Percentiles rank a stretch among this genome's conserved stretches.
phyloP scores from a whole-genome alignment of 2,888 invertebrate species.

The Didymodactylos carnosus region DNA sequence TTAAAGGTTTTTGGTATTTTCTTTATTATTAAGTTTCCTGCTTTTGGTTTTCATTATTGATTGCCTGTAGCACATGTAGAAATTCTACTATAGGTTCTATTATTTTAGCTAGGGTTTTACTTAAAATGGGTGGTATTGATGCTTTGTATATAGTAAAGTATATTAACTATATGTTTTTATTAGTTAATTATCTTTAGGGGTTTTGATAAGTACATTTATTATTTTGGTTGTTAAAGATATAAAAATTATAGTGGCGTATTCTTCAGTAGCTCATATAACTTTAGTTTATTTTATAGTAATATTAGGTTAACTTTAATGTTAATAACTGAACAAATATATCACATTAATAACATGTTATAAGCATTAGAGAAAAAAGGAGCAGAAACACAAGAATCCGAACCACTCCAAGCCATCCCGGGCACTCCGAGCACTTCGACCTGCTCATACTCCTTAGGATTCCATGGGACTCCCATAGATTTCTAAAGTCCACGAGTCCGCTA shows the following conservation, averaged over 20 bases:
- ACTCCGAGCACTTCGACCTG: too few species aligned
- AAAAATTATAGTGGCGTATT: constrained; percentile 54
- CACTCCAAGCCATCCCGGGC: too few species aligned
- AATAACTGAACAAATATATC: too few species aligned
- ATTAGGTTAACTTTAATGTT: too few species aligned
- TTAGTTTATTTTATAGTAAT: constrained; percentile 36
- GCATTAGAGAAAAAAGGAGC: too few species aligned
- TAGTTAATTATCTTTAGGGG: background rate
- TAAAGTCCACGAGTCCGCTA: too few species aligned
- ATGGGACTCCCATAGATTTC: too few species aligned
- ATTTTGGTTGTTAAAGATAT: constrained; percentile 39
- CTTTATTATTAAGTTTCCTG: constrained; percentile 52
- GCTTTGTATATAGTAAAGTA: background rate
- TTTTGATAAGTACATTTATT: background rate
- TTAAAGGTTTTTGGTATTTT: constrained; percentile 27
- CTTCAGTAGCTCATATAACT: constrained; percentile 51
- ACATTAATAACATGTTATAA: too few species aligned
- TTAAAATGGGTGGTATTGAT: constrained; percentile 42
- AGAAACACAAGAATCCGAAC: too few species aligned
- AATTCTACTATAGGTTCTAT: constrained; percentile 51
- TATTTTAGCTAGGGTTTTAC: constrained; percentile 51
- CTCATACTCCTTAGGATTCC: too few species aligned
- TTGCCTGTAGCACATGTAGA: constrained; percentile 56
- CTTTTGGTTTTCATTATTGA: constrained; percentile 51
- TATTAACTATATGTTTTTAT: background rate